phyloP scores from a whole-genome alignment of 2,797 vertebrate species.

The Chloroceryle inda region DNA sequence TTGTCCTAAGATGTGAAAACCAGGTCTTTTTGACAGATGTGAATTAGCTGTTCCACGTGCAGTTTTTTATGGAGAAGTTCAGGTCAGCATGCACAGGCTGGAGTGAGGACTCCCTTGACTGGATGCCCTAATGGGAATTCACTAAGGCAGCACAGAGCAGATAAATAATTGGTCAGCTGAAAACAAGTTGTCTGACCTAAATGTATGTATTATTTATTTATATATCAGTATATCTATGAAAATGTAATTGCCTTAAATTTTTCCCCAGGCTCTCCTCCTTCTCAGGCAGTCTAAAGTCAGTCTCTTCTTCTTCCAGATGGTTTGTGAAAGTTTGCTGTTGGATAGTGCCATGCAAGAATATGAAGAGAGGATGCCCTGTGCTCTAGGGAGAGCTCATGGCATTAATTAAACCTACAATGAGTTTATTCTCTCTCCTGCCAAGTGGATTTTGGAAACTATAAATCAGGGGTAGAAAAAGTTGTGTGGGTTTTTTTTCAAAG shows the following conservation, averaged over 20 bases:
- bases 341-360: not conserved
- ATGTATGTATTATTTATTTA: conserved; percentile 32
- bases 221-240: not conserved
- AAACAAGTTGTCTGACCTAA: conserved; percentile 51
- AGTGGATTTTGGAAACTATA: not conserved
- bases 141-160: not conserved
- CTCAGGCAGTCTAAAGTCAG: not conserved
- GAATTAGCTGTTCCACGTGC: not conserved
- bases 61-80: not conserved
- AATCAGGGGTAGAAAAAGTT: not conserved
- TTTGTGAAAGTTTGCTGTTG: conserved; percentile 14
- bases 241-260: conserved; percentile 11
- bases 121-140: not conserved
- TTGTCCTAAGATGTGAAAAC: not conserved
- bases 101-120: not conserved
- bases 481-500: not conserved
- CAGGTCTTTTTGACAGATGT: not conserved
- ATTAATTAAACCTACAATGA: not conserved
- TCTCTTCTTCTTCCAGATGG: not conserved
- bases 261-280: not conserved
- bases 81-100: not conserved
- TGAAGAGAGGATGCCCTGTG: not conserved
- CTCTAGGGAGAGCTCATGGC: not conserved
- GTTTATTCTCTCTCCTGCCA: not conserved
- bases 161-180: not conserved